Evolutionary conservation across 2,113 vertebrate genomes (phyloP).

Genomic region (Corythornis cristatus): DNA sequence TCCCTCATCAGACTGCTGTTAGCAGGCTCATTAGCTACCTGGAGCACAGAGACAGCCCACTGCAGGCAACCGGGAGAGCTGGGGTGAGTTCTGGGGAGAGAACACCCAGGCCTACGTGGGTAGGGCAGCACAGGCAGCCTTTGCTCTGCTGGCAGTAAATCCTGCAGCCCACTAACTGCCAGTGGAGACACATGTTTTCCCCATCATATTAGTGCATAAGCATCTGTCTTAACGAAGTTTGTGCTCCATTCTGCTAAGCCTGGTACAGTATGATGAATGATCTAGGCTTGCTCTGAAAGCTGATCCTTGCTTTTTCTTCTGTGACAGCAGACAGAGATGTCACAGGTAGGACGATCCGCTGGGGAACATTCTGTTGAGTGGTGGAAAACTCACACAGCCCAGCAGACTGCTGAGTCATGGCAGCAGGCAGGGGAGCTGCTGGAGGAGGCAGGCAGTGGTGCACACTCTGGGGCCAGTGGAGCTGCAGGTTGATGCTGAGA

Average conservation of each 20-base stretch:
- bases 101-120: neutral
- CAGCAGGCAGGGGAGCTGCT: neutral
- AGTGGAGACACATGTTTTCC: neutral
- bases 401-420: rapidly evolving
- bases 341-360: neutral
- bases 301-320: neutral
- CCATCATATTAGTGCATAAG: neutral
- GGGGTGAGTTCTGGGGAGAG: neutral
- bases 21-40: neutral
- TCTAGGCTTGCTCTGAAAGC: neutral
- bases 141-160: neutral
- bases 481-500: neutral
- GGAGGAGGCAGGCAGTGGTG: neutral
- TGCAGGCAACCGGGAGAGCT: neutral
- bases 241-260: neutral
- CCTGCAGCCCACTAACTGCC: neutral
- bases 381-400: neutral
- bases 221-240: neutral
- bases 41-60: neutral
- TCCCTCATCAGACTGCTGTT: neutral
- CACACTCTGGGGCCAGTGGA: neutral
- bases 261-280: neutral
- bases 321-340: neutral
- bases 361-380: neutral
- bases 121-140: neutral